Evolutionary conservation across 1,140 invertebrate genomes (phyloP).

Genomic region (Apis cerana): DNA sequence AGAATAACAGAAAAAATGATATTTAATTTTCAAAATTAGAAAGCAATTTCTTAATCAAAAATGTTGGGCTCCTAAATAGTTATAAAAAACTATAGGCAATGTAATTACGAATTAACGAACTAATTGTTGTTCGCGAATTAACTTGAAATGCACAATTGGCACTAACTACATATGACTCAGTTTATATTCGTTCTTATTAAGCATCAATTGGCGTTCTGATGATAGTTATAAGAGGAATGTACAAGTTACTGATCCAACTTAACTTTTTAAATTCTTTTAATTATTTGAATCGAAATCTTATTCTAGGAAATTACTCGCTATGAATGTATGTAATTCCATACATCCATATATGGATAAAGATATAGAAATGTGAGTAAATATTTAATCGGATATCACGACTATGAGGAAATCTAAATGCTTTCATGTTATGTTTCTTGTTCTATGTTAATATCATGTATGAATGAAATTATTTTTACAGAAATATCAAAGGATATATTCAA

Average conservation of each 20-base stretch:
- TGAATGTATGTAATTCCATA: background rate
- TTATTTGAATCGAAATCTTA: conserved; percentile 6
- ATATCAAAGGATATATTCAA: background rate
- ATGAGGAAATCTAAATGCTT: conserved; percentile 29
- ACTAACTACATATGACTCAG: conserved; percentile 41
- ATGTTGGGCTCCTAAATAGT: background rate
- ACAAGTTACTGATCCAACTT: conserved; percentile 25
- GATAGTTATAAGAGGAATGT: conserved; percentile 45
- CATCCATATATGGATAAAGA: conserved; percentile 6
- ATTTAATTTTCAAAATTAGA: conserved; percentile 13
- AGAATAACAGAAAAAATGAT: background rate
- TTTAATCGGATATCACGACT: conserved; percentile 22
- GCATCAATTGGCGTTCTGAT: conserved; percentile 60
- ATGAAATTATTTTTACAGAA: background rate
- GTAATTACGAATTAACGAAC: conserved; percentile 47
- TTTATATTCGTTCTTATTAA: conserved; percentile 64
- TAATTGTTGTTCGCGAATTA: conserved; percentile 51
- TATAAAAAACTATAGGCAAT: conserved; percentile 21
- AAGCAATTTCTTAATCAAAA: background rate
- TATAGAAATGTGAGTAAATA: conserved; percentile 30
- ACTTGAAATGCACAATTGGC: conserved; percentile 53
- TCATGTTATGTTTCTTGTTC: background rate
- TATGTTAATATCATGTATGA: background rate
- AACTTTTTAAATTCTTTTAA: conserved; percentile 22
- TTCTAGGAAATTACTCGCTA: conserved; percentile 26